These are phyloP conservation scores for Myripristis murdjan DNA, from an alignment of 2,797 vertebrate species.

Conservation along the genomic window DNA sequence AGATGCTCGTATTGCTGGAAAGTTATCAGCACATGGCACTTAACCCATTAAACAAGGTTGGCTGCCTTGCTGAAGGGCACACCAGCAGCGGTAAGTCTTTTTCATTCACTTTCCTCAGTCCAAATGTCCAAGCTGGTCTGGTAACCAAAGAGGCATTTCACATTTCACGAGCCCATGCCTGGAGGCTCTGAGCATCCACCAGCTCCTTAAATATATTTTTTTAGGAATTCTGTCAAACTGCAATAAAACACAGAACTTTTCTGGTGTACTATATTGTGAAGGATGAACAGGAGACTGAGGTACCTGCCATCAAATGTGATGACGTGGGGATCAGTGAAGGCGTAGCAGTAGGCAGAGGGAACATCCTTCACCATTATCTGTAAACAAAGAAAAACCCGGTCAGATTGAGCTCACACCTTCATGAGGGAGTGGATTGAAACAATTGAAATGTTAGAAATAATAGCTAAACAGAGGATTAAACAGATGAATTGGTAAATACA, in stretches of 20 bases:
- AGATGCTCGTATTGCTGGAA: too few relatives aligned
- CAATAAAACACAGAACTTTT: not conserved
- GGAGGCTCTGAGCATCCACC: not conserved
- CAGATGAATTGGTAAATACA: not conserved
- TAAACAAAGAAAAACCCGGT: constrained; percentile 47
- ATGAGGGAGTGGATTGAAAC: not conserved
- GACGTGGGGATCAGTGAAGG: constrained; percentile 92
- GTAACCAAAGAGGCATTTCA: too few relatives aligned
- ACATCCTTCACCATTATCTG: constrained; percentile 89
- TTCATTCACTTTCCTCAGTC: too few relatives aligned
- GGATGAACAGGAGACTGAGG: constrained; percentile 36
- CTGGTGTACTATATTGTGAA: not conserved
- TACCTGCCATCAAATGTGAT: constrained; percentile 96
- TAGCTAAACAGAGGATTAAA: not conserved
- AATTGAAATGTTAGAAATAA: not conserved
- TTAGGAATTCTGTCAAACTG: not conserved
- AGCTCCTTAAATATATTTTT: not conserved
- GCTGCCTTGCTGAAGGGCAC: too few relatives aligned
- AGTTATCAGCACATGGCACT: too few relatives aligned
- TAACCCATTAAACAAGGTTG: too few relatives aligned
- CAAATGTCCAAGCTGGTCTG: too few relatives aligned
- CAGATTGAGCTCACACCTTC: not conserved
- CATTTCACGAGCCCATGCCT: too few relatives aligned
- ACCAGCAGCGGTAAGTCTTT: too few relatives aligned
- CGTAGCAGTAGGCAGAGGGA: constrained; percentile 89